phyloP scores from a whole-genome alignment of 2,888 invertebrate species.

The Harmothoe impar region DNA sequence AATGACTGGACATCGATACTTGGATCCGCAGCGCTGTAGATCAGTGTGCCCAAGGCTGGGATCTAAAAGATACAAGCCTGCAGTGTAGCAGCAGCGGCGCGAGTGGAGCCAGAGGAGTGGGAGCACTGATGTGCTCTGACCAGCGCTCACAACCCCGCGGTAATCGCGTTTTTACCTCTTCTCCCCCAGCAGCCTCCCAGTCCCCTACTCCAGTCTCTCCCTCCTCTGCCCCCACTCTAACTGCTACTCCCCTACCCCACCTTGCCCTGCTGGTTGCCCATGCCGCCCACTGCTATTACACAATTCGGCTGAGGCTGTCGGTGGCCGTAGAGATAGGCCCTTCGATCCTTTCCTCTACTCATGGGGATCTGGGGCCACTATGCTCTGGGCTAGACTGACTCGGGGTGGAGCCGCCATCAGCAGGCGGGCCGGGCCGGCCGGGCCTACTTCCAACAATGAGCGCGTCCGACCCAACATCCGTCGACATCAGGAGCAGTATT shows the following conservation, averaged over 20 bases:
- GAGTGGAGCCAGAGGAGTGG: constrained; percentile 2
- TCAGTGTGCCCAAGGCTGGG: constrained; percentile 42
- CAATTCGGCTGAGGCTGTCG: constrained; percentile 18
- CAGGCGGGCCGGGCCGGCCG: not conserved
- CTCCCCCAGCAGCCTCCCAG: not conserved
- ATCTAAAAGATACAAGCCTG: constrained; percentile 12
- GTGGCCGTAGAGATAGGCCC: not conserved
- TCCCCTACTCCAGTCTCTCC: not conserved
- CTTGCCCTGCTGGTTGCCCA: not conserved
- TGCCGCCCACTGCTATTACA: constrained; percentile 44
- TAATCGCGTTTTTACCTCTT: constrained; percentile 24
- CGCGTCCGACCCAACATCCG: not conserved
- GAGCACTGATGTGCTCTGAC: constrained; percentile 17
- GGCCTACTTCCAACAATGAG: constrained; percentile 14
- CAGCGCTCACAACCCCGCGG: not conserved
- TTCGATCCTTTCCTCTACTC: not conserved
- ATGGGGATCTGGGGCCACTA: constrained; percentile 24
- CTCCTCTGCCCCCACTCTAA: not conserved
- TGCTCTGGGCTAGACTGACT: not conserved
- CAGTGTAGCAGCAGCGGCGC: not conserved
- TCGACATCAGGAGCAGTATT: constrained; percentile 27
- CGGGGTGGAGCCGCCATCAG: not conserved
- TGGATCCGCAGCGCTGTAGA: constrained; percentile 5
- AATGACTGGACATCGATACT: constrained; percentile 59
- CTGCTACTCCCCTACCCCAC: not conserved